These are phyloP conservation scores for Pogonophryne albipinna DNA, from an alignment of 2,797 vertebrate species.

Conservation along the genomic window DNA sequence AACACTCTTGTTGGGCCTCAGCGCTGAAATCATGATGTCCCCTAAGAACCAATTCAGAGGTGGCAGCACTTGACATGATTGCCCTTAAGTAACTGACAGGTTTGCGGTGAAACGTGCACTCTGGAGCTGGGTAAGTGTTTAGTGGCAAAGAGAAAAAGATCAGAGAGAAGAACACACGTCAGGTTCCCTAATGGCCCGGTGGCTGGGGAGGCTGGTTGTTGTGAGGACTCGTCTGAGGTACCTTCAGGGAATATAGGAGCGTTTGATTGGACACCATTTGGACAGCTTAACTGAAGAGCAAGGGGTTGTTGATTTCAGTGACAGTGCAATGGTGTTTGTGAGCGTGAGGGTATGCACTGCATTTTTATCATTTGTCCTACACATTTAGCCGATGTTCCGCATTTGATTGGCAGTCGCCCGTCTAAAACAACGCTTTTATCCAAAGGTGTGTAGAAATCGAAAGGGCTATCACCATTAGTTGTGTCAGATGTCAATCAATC, in stretches of 20 bases:
- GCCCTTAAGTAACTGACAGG: conserved; percentile 59
- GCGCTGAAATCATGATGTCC: conserved; percentile 38
- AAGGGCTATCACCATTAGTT: too few relatives aligned
- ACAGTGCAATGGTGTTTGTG: conserved; percentile 37
- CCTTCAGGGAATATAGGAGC: conserved; percentile 48
- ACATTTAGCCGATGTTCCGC: too few relatives aligned
- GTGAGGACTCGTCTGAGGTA: conserved; percentile 19
- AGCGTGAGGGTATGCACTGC: neutral
- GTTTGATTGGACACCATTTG: conserved; percentile 58
- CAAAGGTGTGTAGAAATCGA: too few relatives aligned
- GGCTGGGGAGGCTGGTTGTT: conserved; percentile 16
- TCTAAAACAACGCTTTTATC: too few relatives aligned
- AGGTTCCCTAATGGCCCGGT: conserved; percentile 14
- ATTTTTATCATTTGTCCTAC: too few relatives aligned
- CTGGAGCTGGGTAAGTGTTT: conserved; percentile 39
- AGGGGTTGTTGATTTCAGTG: conserved; percentile 55
- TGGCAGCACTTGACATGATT: conserved; percentile 64
- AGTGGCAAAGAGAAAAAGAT: conserved; percentile 40
- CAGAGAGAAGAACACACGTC: conserved; percentile 29
- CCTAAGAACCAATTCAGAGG: conserved; percentile 41
- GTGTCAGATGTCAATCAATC: too few relatives aligned
- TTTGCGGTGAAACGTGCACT: conserved; percentile 30
- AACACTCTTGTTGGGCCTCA: conserved; percentile 26
- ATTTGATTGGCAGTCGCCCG: too few relatives aligned
- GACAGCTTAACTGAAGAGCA: conserved; percentile 28